Base-by-base conservation (phyloP, 1,140 invertebrate species). In the Calosoma granatense region DNA sequence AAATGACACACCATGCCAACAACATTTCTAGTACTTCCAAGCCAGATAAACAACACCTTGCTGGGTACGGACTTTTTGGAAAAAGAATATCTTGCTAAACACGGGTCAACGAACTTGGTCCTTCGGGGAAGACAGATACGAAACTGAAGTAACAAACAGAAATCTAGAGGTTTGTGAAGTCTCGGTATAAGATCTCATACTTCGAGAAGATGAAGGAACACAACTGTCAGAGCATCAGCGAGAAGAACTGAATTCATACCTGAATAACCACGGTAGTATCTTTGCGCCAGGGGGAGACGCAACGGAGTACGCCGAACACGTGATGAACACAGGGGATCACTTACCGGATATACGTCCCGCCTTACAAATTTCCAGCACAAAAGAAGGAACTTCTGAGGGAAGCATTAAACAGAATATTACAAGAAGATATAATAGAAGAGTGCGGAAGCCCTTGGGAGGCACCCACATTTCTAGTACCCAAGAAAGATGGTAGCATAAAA, bases 391-490 rank as follows among this genome's bases (percentile, higher is more conserved):
- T 9, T 9, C 26, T 36, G 26, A 6, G 26, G n/a, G n/a, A 36
- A 36, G 26, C 6, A 36, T 9, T 36, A 6, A n/a, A 36, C n/a
- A 36, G 26, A n/a, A 36, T 36, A n/a, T 36, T 36, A 36, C 6
- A 36, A 6, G 6, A 9, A 2, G 65, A 61, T 1, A 59, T 78
- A 0, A 69, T n/a, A n/a, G n/a, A n/a, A n/a, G n/a, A n/a, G n/a
- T n/a, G n/a, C 2, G 59, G 60, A 0, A 71, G 66, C 11, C 62
- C 70, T 0, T 82, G 77, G 73, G 63, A 67, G 9, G 70, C 72
- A 0, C 77, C 74, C 0, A 58, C 77, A 0, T 68, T 81, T 0
- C 53, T 79, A 12, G 70, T 78, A 0, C 62, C 56, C 0, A 83
- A 82, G 55, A 74, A 75, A 22, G 59, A 69, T 47, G 64, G 61